Base-by-base conservation (phyloP, 1,140 invertebrate genomes). In the Zaprionus nigranus region DNA sequence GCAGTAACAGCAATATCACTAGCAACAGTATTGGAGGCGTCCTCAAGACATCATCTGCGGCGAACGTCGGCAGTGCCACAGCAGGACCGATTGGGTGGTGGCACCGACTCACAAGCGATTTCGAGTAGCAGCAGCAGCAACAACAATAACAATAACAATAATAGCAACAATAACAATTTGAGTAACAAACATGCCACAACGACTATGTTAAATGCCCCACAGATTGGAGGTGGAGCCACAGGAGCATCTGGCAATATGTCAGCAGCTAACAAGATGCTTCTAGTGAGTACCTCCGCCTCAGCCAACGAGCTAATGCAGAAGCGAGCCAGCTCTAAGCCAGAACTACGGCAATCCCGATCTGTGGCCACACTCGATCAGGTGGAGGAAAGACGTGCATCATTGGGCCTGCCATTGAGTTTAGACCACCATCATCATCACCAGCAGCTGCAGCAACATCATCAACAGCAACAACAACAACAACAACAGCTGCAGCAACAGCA, bases 131-230 rank as follows among this genome's bases (percentile, higher is more conserved):
- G 46, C 26, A 56, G 46, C 22, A 67, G 57, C 26, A 65, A 70
- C 15, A 75, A 67, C 17, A 78, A 70, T 66, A 82, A 72, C 46
- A 81, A 68, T 30, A 78, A 58, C 26, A 71, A 83, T 36, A 84
- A 79, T 38, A 90, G 70, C 36, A 81, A 76, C 53, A 82, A 79
- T 34, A 88, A 81, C 43, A 82, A 86, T 53, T 63, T 85, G 38
- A 84, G 58, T 61, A 90, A 72, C 75, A 90, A 90, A 61, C 84
- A 88, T 63, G 82, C 85, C 62, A 77, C 82, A 49, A 90, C 85
- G 15, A 90, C 85, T 15, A 84, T 90, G 79, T 49, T 90, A 7
- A 90, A 90, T 46, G 78, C 75, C 28, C 30, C 78, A 34, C 40
- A 56, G 34, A 75, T 30, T 26, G 68, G 68, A 15, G 70, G 28